Conservation (phyloP, 2,888 invertebrate species). For the Invenusta paracnida region DNA sequence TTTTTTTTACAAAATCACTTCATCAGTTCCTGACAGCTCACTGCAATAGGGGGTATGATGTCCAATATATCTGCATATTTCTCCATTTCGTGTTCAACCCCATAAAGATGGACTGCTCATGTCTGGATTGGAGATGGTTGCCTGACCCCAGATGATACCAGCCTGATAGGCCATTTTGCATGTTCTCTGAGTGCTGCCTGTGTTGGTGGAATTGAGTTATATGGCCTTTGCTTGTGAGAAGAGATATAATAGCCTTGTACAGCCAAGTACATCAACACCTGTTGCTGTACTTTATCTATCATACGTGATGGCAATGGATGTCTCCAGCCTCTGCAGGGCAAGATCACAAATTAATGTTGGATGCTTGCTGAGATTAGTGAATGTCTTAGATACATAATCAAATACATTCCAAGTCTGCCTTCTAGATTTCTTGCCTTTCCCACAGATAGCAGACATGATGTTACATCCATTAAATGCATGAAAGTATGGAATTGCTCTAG, state of each 20-base stretch:
- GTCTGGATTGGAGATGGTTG: background rate
- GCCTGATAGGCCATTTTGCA: constrained; percentile 3
- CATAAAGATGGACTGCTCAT: background rate
- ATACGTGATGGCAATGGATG: constrained; percentile 47
- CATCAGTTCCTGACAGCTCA: constrained; percentile 46
- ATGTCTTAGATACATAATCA: constrained; percentile 44
- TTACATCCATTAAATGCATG: constrained; percentile 1
- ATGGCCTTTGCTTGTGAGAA: constrained; percentile 47
- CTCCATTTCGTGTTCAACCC: constrained; percentile 24
- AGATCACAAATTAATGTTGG: constrained; percentile 36
- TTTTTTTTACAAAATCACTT: constrained; percentile 46
- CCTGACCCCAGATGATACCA: constrained; percentile 19
- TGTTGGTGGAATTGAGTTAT: constrained; percentile 47
- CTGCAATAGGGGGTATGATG: constrained; percentile 45
- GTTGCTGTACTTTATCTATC: constrained; percentile 46
- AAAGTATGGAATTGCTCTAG: background rate
- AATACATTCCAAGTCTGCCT: constrained; percentile 47
- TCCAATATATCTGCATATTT: constrained; percentile 45
- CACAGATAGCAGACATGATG: background rate
- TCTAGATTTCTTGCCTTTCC: constrained; percentile 40
- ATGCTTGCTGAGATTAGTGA: constrained; percentile 40
- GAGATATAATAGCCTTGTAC: constrained; percentile 46
- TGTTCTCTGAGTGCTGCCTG: constrained; percentile 39
- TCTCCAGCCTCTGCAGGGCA: constrained; percentile 45
- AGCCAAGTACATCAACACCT: constrained; percentile 46